Evolutionary conservation across 2,113 vertebrate genomes (phyloP).

Genomic region (Serilophus lunatus): DNA sequence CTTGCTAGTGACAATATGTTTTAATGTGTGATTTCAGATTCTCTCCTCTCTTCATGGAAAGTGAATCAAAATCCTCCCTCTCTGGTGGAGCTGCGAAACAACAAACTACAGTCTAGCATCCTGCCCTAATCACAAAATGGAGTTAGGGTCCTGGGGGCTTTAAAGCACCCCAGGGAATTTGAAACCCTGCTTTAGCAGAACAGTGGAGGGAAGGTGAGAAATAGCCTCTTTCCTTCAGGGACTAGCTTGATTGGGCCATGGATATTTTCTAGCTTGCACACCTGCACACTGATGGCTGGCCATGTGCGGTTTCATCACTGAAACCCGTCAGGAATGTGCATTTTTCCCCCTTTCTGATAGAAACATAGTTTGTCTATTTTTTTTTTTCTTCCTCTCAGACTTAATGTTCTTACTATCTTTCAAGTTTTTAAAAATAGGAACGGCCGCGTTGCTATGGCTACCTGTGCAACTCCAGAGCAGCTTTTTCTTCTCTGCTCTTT

Average conservation of each 20-base stretch:
- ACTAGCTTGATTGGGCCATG: not conserved
- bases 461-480: slow-evolving; percentile 39
- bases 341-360: not conserved
- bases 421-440: slow-evolving; percentile 76
- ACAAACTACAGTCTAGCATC: not conserved
- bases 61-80: not conserved
- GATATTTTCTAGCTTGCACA: slow-evolving; percentile 6
- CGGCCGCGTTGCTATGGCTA: slow-evolving; percentile 65
- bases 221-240: not conserved
- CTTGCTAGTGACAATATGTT: slow-evolving; percentile 47
- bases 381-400: not conserved
- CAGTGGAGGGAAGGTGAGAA: not conserved
- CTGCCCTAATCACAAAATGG: not conserved
- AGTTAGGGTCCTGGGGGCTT: not conserved
- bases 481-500: not conserved
- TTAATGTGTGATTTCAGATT: slow-evolving; percentile 2
- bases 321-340: not conserved
- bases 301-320: not conserved
- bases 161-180: not conserved
- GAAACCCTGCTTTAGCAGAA: not conserved
- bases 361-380: not conserved
- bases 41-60: not conserved
- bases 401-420: slow-evolving; percentile 64
- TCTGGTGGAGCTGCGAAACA: not conserved
- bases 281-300: not conserved